These are phyloP conservation scores for Todus mexicanus DNA, from an alignment of 2,797 vertebrate genomes.

Conservation along the genomic window DNA sequence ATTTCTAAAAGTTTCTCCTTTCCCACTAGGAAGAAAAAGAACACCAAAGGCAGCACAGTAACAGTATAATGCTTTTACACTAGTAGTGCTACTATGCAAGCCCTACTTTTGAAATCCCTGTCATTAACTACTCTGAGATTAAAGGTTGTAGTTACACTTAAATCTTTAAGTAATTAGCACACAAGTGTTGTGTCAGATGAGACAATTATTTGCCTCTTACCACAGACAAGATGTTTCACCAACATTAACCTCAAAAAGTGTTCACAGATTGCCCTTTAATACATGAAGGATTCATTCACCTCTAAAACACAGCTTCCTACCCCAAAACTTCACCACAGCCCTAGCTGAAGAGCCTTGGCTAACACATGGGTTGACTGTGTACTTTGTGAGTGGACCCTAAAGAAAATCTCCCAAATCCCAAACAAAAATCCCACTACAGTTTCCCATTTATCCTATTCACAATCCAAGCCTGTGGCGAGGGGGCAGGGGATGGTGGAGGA, in stretches of 20 bases:
- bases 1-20: background rate
- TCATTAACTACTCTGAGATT: background rate
- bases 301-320: background rate
- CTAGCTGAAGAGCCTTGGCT: background rate
- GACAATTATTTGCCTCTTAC: background rate
- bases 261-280: background rate
- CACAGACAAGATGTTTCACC: background rate
- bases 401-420: background rate
- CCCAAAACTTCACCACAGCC: background rate
- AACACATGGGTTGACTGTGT: background rate
- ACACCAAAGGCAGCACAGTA: background rate
- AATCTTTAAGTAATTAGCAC: background rate
- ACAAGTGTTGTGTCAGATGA: background rate
- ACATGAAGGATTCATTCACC: background rate
- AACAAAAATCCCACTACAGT: background rate
- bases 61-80: background rate
- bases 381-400: background rate
- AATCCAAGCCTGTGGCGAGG: background rate
- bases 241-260: background rate
- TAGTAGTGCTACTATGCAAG: background rate
- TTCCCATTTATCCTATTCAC: background rate
- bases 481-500: accelerated
- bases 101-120: background rate
- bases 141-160: background rate
- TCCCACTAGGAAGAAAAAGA: background rate